Base-by-base conservation (phyloP, 1,140 invertebrate genomes). In the Zaprionus nigranus region DNA sequence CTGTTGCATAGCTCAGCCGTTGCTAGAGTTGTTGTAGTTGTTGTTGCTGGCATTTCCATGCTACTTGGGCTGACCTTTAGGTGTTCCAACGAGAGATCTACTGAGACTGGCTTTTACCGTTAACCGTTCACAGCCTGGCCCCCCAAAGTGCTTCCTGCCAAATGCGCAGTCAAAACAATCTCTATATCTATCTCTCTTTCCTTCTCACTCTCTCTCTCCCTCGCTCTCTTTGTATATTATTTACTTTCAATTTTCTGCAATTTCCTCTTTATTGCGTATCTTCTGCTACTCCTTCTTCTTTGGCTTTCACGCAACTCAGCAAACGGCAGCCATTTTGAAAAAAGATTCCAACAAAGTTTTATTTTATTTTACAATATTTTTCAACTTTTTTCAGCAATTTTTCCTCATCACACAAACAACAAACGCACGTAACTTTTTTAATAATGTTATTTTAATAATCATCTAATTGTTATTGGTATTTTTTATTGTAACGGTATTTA, bases 1-100 rank as follows among this genome's bases (percentile, higher is more conserved):
- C 17, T 59, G 63, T 63, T 66, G 46, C 17, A 54, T 38, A 1
- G 63, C 51, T 67, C 30, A 43, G 59, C 69, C 54, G 51, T 81
- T 80, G 60, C 49, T 65, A n/a, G n/a, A n/a, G 58, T 34, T 24
- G n/a, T 80, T 59, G 60, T 58, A 67, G 40, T 49, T 80, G 73
- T 65, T 72, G 40, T 77, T 75, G 71, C 46, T 81, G 79, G 76
- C 72, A 79, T 84, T 80, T 80, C 66, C 76, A 81, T 79, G 66
- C 56, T 75, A 79, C 78, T 83, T 83, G 67, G 68, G 49, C 68
- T 88, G 85, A 88, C 85, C 85, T 90, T 88, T 88, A 90, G 80
- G 85, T 82, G 78, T 70, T 46, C 66, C 78, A 63, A 81, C 75
- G 72, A 17, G 7, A 70, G 66, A 79, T 72, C 78, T 22, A 36